phyloP scores from a whole-genome alignment of 2,113 vertebrate genomes.

The Trichomycterus rosablanca region DNA sequence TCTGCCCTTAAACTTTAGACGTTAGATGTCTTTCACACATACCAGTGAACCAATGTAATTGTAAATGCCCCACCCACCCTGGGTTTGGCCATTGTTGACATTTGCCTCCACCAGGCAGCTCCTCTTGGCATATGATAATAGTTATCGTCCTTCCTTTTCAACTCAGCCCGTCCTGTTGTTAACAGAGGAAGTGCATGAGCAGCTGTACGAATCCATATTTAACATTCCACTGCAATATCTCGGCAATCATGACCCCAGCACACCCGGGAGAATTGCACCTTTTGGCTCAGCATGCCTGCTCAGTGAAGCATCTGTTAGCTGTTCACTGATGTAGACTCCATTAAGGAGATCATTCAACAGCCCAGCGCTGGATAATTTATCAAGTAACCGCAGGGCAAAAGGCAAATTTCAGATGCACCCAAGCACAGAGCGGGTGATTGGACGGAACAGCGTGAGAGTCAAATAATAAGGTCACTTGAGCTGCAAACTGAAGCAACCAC shows the following conservation, averaged over 20 bases:
- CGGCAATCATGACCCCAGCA: constrained; percentile 18
- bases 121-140: constrained; percentile 57
- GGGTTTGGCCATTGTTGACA: constrained; percentile 44
- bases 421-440: constrained; percentile 32
- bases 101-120: constrained; percentile 51
- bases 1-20: constrained; percentile 64
- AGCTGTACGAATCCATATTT: constrained; percentile 41
- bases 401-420: constrained; percentile 35
- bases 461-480: constrained; percentile 29
- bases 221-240: constrained; percentile 38
- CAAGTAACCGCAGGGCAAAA: constrained; percentile 34
- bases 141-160: constrained; percentile 66
- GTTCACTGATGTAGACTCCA: constrained; percentile 38
- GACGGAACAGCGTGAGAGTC: constrained; percentile 16
- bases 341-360: constrained; percentile 41
- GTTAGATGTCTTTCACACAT: constrained; percentile 58
- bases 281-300: constrained; percentile 34
- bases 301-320: constrained; percentile 40
- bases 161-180: constrained; percentile 38
- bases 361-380: constrained; percentile 31
- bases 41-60: constrained; percentile 59
- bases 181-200: constrained; percentile 44
- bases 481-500: constrained; percentile 1
- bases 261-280: constrained; percentile 17
- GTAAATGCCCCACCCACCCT: constrained; percentile 62